Evolutionary conservation across 2,113 vertebrate genomes (phyloP), one percentile per base, ranked within the genome.

Genomic region (Lethenteron camtschaticum): DNA sequence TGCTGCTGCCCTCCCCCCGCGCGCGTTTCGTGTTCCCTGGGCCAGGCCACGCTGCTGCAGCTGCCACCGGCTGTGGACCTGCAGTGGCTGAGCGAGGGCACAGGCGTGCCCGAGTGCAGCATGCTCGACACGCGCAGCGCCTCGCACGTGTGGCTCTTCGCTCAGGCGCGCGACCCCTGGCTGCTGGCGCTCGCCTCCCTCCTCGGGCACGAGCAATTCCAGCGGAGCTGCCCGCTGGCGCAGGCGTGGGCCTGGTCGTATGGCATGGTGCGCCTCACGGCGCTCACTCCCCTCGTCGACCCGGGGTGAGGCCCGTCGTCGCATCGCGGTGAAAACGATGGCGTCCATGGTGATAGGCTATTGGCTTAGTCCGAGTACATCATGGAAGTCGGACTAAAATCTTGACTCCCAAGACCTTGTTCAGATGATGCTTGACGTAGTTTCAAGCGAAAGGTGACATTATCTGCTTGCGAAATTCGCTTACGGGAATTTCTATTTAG

Each of bases 191-290:
- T 99, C 16, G 92, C 95, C 81, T 96, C 89, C 76, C 96, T 99
- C 75, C 83, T 99, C 68, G 83, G 88, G 9, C 92, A 94, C 75
- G 94, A 97, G 75, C 88, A 96, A 75, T 80, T 99, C n/a, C 90
- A 88, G 59, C 95, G 92, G 73, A 90, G 90, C 75, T 99, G 94
- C 74, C 86, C 92, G 73, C 87, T 80, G 0, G 92, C 94, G n/a
- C 85, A 96, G 73, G 87, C 90, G 78, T 99, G 96, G 1, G 89
- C 94, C 74, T 99, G 94, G 94, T 90, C 92, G 0, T 97, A 96
- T 0, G 89, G 83, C 68, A 95, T 99, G 81, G 95, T 90, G 0
- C 81, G 94, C 57, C 84, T 99, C 1, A 90, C 96, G 79, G 82
- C 95, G 2, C 82, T 99, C 56, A 87, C 95, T 83, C 92, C 94